Conservation (phyloP, 2,888 invertebrate species). For the Lasioglossum marginatum region DNA sequence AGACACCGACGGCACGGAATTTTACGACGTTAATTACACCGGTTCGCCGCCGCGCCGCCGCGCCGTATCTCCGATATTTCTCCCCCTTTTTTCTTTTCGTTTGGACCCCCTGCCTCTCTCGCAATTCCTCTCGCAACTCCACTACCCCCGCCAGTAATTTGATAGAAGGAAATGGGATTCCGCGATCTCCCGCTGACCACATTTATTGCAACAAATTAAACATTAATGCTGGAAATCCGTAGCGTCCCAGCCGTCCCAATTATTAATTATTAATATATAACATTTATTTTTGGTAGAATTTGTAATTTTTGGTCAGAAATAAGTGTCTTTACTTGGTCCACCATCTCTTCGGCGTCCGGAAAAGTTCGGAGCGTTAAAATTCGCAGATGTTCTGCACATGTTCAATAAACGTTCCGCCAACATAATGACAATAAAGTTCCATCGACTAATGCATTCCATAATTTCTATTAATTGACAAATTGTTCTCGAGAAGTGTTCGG, state of each 20-base stretch:
- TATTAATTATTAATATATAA: neutral
- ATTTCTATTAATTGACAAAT: neutral
- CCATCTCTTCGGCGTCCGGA: neutral
- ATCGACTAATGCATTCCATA: neutral
- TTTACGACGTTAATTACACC: conserved; percentile 29
- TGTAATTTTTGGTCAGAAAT: too few species aligned
- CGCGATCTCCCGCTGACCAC: neutral
- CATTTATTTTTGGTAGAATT: too few species aligned
- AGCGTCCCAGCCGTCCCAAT: neutral
- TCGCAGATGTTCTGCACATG: neutral
- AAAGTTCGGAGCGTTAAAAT: neutral
- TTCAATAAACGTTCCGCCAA: neutral
- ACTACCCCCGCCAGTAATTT: neutral
- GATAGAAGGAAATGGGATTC: conserved; percentile 1
- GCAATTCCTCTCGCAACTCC: neutral
- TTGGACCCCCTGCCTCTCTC: neutral
- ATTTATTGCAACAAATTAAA: neutral
- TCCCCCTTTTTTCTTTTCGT: neutral
- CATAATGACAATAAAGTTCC: neutral
- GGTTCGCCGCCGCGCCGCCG: neutral
- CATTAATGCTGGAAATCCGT: neutral
- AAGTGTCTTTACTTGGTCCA: neutral
- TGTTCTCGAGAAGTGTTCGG: neutral
- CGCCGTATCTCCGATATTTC: neutral
- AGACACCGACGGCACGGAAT: neutral